Conservation (phyloP, 2,113 vertebrate species). For the Myotis lucifugus region DNA sequence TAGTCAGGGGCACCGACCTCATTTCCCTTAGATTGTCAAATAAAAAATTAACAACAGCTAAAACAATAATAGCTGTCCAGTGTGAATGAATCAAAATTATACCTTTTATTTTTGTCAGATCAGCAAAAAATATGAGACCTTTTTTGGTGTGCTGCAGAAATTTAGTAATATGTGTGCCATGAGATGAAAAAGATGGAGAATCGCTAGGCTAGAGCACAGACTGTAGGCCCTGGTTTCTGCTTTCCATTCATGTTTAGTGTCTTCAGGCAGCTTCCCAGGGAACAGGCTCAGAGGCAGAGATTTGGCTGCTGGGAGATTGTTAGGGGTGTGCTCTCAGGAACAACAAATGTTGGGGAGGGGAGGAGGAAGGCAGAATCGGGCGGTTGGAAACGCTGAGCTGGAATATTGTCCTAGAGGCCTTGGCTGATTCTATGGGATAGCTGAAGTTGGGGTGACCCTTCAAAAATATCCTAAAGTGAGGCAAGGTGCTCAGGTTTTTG, state of each 20-base stretch:
- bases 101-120: too few relatives aligned
- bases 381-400: not conserved
- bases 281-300: not conserved
- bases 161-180: too few relatives aligned
- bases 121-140: too few relatives aligned
- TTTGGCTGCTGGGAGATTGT: not conserved
- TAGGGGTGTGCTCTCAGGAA: not conserved
- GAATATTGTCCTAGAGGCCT: not conserved
- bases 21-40: too few relatives aligned
- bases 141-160: too few relatives aligned
- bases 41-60: too few relatives aligned
- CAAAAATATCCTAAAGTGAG: too few relatives aligned
- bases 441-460: not conserved
- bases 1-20: too few relatives aligned
- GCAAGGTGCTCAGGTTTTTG: fast-evolving
- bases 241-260: not conserved
- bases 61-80: too few relatives aligned
- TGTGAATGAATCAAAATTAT: too few relatives aligned
- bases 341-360: not conserved
- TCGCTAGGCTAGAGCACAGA: not conserved
- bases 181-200: too few relatives aligned
- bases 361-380: not conserved
- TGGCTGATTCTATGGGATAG: fast-evolving
- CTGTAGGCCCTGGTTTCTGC: not conserved
- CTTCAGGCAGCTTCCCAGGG: not conserved